A percentile compares a stretch with the other conserved stretches of the same genome.
phyloP scores from a whole-genome alignment of 2,888 invertebrate genomes.

The Spodoptera picta region DNA sequence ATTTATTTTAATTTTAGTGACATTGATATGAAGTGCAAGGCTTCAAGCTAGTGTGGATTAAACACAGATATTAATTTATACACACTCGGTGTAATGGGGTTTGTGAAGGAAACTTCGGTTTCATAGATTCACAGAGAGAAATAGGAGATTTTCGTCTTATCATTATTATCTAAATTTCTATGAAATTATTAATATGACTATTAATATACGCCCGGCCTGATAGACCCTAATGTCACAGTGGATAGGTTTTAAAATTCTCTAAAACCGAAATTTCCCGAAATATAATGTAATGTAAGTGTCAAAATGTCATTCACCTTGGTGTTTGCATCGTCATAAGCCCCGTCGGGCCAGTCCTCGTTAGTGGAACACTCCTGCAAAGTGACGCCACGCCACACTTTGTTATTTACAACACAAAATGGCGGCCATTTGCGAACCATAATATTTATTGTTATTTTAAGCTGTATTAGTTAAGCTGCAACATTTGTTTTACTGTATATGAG shows the following conservation, averaged over 20 bases:
- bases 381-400: slow-evolving; percentile 78
- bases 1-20: slow-evolving; percentile 48
- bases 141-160: no score
- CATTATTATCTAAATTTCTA: no score
- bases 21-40: slow-evolving; percentile 55
- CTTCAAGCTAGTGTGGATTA: slow-evolving; percentile 66
- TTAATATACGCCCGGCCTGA: no score
- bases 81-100: slow-evolving; percentile 5
- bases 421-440: slow-evolving; percentile 60
- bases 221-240: no score
- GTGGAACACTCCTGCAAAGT: slow-evolving; percentile 80
- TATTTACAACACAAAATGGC: slow-evolving; percentile 79
- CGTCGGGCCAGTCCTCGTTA: slow-evolving; percentile 85
- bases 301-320: slow-evolving; percentile 83
- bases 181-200: no score
- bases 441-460: slow-evolving; percentile 33
- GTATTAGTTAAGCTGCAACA: no score
- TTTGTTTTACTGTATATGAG: no score
- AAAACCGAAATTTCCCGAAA: slow-evolving; percentile 35
- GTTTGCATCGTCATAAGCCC: slow-evolving; percentile 83
- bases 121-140: neutral
- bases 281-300: slow-evolving; percentile 14
- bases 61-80: slow-evolving; percentile 18
- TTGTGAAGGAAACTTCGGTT: slow-evolving; percentile 38
- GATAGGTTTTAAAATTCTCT: no score